Conservation (phyloP, 1,140 invertebrate genomes). For the Liolophura sinensis region DNA sequence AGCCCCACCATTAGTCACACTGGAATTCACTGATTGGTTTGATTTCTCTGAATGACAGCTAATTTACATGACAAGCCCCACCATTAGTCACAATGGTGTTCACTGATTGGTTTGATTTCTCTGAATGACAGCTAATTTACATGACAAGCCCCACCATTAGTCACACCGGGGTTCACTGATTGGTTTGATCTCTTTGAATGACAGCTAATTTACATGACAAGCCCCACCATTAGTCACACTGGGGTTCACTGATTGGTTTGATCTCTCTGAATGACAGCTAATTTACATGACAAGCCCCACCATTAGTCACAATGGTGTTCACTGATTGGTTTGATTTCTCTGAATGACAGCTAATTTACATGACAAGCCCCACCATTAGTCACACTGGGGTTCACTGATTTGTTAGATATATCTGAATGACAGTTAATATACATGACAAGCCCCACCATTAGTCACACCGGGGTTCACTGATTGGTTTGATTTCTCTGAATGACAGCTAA, state of each 20-base stretch:
- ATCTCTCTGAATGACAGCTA: not conserved
- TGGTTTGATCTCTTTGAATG: not conserved
- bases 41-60: too few relatives aligned
- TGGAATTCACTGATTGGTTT: too few relatives aligned
- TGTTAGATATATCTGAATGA: not conserved
- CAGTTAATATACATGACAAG: constrained; percentile 17
- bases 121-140: too few relatives aligned
- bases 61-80: not conserved
- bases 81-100: not conserved
- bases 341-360: too few relatives aligned
- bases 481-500: not conserved
- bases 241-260: too few relatives aligned
- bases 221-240: constrained; percentile 64
- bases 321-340: not conserved
- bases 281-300: not conserved
- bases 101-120: not conserved
- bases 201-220: constrained; percentile 17
- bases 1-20: too few relatives aligned
- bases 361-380: not conserved
- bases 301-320: not conserved
- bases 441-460: constrained; percentile 65
- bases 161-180: not conserved
- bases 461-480: too few relatives aligned
- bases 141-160: too few relatives aligned
- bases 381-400: too few relatives aligned